Percentiles rank a stretch among this genome's conserved stretches.
Evolutionary conservation across 2,113 vertebrate genomes (phyloP).

Genomic region (Cromileptes altivelis): DNA sequence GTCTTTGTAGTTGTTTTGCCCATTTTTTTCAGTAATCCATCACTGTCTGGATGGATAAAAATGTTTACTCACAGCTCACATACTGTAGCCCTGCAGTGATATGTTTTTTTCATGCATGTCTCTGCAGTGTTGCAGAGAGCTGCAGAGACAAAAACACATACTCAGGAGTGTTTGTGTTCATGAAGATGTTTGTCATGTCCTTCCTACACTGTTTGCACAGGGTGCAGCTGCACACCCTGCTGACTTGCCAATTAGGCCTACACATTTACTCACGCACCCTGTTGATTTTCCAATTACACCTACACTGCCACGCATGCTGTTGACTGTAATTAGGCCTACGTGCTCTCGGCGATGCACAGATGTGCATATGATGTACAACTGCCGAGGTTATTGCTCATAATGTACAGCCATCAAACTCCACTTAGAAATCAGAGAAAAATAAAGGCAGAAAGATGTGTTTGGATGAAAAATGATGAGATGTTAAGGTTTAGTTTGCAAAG

Average conservation of each 20-base stretch:
- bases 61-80: conserved; percentile 31
- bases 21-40: too few relatives aligned
- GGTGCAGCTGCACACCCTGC: conserved; percentile 62
- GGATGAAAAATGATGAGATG: not conserved
- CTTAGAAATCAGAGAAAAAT: conserved; percentile 8
- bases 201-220: conserved; percentile 23
- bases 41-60: not conserved
- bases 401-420: conserved; percentile 13
- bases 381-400: conserved; percentile 13
- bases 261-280: conserved; percentile 45
- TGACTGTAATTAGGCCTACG: conserved; percentile 45
- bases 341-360: conserved; percentile 34
- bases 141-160: conserved; percentile 8
- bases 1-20: too few relatives aligned
- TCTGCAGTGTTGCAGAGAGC: not conserved
- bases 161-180: conserved; percentile 33
- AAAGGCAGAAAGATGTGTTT: not conserved
- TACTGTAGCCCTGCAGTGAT: conserved; percentile 14
- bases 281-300: conserved; percentile 75
- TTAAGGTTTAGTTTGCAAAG: not conserved
- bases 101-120: conserved; percentile 2
- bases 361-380: conserved; percentile 17
- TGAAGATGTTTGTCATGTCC: conserved; percentile 40
- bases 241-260: conserved; percentile 68
- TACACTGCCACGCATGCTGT: conserved; percentile 38